Evolutionary conservation across 2,113 vertebrate species (phyloP).

Genomic region (Perccottus glenii): DNA sequence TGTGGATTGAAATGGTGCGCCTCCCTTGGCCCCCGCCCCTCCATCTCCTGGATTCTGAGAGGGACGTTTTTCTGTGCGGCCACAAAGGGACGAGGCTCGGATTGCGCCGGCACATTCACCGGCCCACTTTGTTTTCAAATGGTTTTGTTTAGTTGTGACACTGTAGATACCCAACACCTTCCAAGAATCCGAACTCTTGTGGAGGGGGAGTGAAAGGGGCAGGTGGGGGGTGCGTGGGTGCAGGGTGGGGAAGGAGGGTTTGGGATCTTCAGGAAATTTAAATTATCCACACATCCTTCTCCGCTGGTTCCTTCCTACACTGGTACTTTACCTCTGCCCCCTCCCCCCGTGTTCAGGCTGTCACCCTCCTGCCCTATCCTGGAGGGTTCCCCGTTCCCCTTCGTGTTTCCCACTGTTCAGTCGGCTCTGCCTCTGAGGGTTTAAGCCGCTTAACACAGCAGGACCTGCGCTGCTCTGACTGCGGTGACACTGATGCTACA

Average conservation of each 20-base stretch:
- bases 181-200: conserved; percentile 78
- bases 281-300: conserved; percentile 26
- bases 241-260: conserved; percentile 22
- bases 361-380: conserved; percentile 30
- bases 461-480: conserved; percentile 35
- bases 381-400: conserved; percentile 33
- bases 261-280: conserved; percentile 10
- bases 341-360: conserved; percentile 1
- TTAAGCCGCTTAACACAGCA: conserved; percentile 72
- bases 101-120: conserved; percentile 81
- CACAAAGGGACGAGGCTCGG: conserved; percentile 76
- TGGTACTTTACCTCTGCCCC: conserved; percentile 6
- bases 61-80: conserved; percentile 72
- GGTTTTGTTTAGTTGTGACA: conserved; percentile 88
- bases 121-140: conserved; percentile 86
- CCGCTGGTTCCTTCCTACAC: not conserved
- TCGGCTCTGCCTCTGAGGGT: conserved; percentile 51
- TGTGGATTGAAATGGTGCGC: conserved; percentile 76
- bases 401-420: conserved; percentile 27
- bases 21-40: conserved; percentile 46
- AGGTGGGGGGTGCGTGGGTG: conserved; percentile 59
- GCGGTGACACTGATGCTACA: conserved; percentile 29
- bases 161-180: conserved; percentile 85
- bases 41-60: conserved; percentile 74
- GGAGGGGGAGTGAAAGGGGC: conserved; percentile 66